phyloP scores from a whole-genome alignment of 2,888 invertebrate species.

The Octodonta nipae region DNA sequence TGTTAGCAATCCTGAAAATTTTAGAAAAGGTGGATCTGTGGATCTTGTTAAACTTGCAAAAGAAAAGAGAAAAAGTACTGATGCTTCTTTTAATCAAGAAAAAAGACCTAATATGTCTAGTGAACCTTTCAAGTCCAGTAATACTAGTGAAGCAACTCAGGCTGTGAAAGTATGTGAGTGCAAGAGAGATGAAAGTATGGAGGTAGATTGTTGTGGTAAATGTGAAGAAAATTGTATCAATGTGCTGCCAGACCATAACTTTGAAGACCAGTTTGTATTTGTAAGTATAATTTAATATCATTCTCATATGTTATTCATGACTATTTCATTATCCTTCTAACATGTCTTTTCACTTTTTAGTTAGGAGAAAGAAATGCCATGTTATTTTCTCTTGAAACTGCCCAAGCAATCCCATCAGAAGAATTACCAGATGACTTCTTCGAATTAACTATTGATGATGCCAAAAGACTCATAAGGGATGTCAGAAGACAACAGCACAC shows the following conservation, averaged over 20 bases:
- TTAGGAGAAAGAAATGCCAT: conserved; percentile 63
- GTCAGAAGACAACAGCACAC: conserved; percentile 50
- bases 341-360: conserved; percentile 36
- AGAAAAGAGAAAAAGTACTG: conserved; percentile 19
- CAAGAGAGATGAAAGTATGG: conserved; percentile 18
- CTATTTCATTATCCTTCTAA: background rate
- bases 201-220: conserved; percentile 16
- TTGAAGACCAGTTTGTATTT: conserved; percentile 33
- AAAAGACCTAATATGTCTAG: background rate
- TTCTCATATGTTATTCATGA: background rate
- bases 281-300: conserved; percentile 22
- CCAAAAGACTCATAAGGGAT: conserved; percentile 60
- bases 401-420: conserved; percentile 50
- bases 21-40: conserved; percentile 16
- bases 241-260: conserved; percentile 6
- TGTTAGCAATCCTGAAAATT: conserved; percentile 9
- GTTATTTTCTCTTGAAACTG: conserved; percentile 50
- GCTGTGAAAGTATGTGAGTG: conserved; percentile 6
- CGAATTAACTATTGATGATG: conserved; percentile 71
- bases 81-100: conserved; percentile 2
- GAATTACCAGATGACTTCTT: conserved; percentile 80
- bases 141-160: conserved; percentile 1
- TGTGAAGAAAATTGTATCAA: conserved; percentile 11
- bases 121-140: background rate
- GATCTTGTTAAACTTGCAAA: conserved; percentile 22